Percentiles rank a stretch among this genome's conserved stretches.
Evolutionary conservation across 2,113 vertebrate genomes (phyloP).

Genomic region (Aphyosemion australe): DNA sequence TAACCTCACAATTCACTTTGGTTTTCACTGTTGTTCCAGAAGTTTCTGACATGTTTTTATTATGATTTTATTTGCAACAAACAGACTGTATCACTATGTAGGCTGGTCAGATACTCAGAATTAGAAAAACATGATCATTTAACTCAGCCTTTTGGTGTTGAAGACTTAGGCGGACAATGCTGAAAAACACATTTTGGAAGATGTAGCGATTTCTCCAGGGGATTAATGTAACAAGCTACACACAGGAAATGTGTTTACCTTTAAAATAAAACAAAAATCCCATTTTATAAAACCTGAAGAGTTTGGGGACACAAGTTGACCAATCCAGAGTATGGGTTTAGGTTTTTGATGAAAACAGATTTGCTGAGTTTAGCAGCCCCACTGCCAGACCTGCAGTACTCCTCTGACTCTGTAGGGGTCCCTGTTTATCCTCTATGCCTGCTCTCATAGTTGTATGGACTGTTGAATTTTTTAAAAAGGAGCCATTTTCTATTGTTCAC

Average conservation of each 20-base stretch:
- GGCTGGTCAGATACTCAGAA: too few species aligned
- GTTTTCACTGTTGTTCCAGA: slow-evolving; percentile 1
- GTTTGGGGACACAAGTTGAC: slow-evolving; percentile 13
- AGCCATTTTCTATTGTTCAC: slow-evolving; percentile 74
- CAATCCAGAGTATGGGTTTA: slow-evolving; percentile 30
- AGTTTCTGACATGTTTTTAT: background rate
- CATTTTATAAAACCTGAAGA: slow-evolving; percentile 6
- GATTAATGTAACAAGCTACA: slow-evolving; percentile 6
- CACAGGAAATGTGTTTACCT: slow-evolving; percentile 13
- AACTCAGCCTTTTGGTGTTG: slow-evolving; percentile 22
- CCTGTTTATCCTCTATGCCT: slow-evolving; percentile 56
- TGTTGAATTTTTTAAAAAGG: slow-evolving; percentile 50
- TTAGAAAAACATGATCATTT: too few species aligned
- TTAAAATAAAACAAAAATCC: slow-evolving; percentile 8
- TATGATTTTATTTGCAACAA: background rate
- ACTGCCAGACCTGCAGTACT: slow-evolving; percentile 71
- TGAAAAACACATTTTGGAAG: slow-evolving; percentile 25
- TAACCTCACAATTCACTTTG: slow-evolving; percentile 41
- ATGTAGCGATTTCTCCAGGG: background rate
- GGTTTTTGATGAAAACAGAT: slow-evolving; percentile 37
- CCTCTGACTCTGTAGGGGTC: slow-evolving; percentile 57
- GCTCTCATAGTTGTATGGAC: slow-evolving; percentile 62
- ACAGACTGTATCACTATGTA: background rate
- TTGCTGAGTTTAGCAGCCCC: slow-evolving; percentile 54
- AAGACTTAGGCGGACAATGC: slow-evolving; percentile 21